phyloP scores from a whole-genome alignment of 2,888 invertebrate species.

The Acanthacorydalis orientalis region DNA sequence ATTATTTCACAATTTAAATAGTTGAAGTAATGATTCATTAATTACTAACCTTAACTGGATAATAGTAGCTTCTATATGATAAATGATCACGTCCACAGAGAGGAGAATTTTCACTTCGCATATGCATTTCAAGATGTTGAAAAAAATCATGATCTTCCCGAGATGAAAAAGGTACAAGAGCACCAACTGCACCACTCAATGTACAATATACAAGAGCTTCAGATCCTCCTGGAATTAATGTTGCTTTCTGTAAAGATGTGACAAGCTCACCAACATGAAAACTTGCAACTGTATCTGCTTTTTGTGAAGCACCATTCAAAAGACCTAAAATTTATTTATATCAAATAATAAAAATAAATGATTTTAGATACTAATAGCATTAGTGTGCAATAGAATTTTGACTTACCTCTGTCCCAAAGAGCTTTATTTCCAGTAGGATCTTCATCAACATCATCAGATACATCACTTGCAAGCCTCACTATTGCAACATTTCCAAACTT shows the following conservation, averaged over 20 bases:
- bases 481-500: conserved; percentile 95
- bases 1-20: neutral
- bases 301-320: conserved; percentile 93
- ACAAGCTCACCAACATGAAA: conserved; percentile 95
- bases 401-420: conserved; percentile 75
- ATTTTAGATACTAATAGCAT: conserved; percentile 36
- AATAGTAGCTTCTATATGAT: conserved; percentile 92
- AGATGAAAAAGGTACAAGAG: conserved; percentile 84
- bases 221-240: conserved; percentile 92
- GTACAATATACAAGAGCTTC: conserved; percentile 95
- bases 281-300: conserved; percentile 80
- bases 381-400: conserved; percentile 19
- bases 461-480: conserved; percentile 74
- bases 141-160: conserved; percentile 98
- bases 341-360: neutral
- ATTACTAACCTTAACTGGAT: conserved; percentile 71
- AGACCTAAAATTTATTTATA: conserved; percentile 37
- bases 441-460: conserved; percentile 96
- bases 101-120: conserved; percentile 93
- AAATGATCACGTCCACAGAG: conserved; percentile 95
- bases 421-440: conserved; percentile 98
- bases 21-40: conserved; percentile 2
- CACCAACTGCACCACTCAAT: conserved; percentile 83
- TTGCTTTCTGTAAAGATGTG: conserved; percentile 89
- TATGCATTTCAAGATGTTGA: conserved; percentile 98